Conservation (phyloP, 2,888 invertebrate genomes). For the Pachydiplax longipennis region DNA sequence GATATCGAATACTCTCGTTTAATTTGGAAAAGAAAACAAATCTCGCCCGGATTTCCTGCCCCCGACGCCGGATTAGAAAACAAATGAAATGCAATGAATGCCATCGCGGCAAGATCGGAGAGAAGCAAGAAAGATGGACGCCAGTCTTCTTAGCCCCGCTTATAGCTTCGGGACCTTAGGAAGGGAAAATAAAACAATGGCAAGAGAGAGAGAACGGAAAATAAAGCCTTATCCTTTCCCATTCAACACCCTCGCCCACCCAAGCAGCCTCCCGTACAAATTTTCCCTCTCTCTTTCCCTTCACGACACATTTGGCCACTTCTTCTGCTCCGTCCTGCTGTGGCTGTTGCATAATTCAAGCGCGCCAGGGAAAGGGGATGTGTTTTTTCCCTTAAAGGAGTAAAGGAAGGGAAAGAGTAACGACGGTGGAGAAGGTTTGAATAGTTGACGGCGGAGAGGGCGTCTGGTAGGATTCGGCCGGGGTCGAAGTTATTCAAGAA, state of each 20-base stretch:
- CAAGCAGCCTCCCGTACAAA: conserved; percentile 5
- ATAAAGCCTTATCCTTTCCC: neutral
- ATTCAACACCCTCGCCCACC: neutral
- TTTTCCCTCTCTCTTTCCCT: neutral
- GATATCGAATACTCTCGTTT: neutral
- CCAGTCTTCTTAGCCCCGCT: neutral
- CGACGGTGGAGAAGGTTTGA: neutral
- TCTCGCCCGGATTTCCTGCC: neutral
- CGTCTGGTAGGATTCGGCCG: conserved; percentile 26
- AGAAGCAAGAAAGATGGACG: neutral
- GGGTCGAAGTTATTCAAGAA: conserved; percentile 41
- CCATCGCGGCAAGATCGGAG: neutral
- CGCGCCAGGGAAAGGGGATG: neutral
- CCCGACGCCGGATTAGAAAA: neutral
- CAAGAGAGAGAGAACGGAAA: neutral
- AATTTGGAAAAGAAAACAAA: neutral
- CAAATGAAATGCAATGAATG: neutral
- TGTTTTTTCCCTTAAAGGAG: neutral
- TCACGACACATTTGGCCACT: conserved; percentile 12
- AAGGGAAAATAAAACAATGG: neutral
- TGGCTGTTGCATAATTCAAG: conserved; percentile 40
- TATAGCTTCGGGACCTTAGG: neutral
- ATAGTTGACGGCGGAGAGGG: neutral
- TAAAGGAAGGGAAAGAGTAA: conserved; percentile 9
- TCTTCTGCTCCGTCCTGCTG: conserved; percentile 17